phyloP scores from a whole-genome alignment of 2,888 invertebrate species.

The Ophion costatus region DNA sequence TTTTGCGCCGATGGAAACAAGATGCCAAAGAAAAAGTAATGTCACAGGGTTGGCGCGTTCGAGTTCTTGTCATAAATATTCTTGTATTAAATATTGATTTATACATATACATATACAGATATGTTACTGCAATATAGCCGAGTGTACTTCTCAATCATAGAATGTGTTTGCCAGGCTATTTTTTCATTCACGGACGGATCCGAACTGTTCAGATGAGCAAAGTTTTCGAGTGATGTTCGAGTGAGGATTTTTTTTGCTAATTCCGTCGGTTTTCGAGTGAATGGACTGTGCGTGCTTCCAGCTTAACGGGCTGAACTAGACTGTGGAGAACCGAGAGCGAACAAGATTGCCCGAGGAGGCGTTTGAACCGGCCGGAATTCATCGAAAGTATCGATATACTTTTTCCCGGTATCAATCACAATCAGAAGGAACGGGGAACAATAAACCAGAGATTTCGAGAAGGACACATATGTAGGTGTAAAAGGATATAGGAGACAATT shows the following conservation, averaged over 20 bases:
- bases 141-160: constrained; percentile 41
- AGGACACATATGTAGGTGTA: neutral
- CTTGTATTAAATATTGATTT: constrained; percentile 2
- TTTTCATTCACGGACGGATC: constrained; percentile 61
- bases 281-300: constrained; percentile 28
- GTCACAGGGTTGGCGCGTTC: constrained; percentile 4
- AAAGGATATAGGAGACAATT: neutral
- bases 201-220: constrained; percentile 26
- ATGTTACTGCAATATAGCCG: constrained; percentile 21
- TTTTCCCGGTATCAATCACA: constrained; percentile 49
- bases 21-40: constrained; percentile 21
- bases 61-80: constrained; percentile 40
- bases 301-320: constrained; percentile 50
- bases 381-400: constrained; percentile 35
- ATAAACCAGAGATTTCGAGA: neutral
- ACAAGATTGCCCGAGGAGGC: constrained; percentile 40
- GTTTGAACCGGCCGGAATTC: constrained; percentile 48
- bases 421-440: constrained; percentile 22
- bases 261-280: constrained; percentile 29
- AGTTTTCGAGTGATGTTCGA: neutral
- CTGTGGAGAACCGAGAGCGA: constrained; percentile 38
- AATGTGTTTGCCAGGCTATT: constrained; percentile 12
- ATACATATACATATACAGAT: constrained; percentile 13
- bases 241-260: constrained; percentile 34
- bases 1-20: constrained; percentile 19